Evolutionary conservation across 1,140 invertebrate genomes (phyloP).

Genomic region (Hylyphantes graminicola): DNA sequence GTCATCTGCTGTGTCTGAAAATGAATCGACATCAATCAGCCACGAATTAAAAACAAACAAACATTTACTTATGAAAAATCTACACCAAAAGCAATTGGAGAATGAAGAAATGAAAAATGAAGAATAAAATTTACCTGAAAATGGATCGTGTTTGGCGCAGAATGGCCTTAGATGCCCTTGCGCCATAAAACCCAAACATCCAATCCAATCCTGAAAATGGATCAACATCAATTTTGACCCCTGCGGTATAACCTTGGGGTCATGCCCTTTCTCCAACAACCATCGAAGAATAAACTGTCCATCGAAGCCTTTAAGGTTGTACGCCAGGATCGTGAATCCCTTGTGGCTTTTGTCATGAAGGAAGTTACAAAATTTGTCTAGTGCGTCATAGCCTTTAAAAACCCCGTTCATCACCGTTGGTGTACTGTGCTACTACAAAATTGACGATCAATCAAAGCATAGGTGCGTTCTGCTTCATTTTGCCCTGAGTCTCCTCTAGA

Average conservation of each 20-base stretch:
- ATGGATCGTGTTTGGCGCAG: too few relatives aligned
- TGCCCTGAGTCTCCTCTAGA: too few relatives aligned
- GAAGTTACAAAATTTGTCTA: background rate
- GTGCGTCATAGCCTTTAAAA: background rate
- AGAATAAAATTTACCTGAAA: background rate
- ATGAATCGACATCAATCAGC: background rate
- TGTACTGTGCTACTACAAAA: conserved; percentile 9
- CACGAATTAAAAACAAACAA: background rate
- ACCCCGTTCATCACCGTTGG: background rate
- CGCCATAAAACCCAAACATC: too few relatives aligned
- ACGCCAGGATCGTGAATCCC: background rate
- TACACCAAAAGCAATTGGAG: background rate
- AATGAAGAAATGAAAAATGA: too few relatives aligned
- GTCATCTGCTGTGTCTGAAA: background rate
- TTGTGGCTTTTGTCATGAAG: background rate
- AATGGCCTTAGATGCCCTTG: too few relatives aligned
- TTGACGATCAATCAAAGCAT: background rate
- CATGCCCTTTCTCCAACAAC: background rate
- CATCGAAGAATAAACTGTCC: background rate
- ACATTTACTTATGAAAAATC: background rate
- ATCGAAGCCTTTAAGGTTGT: too few relatives aligned
- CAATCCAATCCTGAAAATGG: too few relatives aligned
- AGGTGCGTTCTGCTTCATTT: too few relatives aligned
- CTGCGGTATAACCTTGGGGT: too few relatives aligned
- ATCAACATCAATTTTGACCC: background rate